phyloP scores from a whole-genome alignment of 2,888 invertebrate species.

The Caenorhabditis drosophilae region DNA sequence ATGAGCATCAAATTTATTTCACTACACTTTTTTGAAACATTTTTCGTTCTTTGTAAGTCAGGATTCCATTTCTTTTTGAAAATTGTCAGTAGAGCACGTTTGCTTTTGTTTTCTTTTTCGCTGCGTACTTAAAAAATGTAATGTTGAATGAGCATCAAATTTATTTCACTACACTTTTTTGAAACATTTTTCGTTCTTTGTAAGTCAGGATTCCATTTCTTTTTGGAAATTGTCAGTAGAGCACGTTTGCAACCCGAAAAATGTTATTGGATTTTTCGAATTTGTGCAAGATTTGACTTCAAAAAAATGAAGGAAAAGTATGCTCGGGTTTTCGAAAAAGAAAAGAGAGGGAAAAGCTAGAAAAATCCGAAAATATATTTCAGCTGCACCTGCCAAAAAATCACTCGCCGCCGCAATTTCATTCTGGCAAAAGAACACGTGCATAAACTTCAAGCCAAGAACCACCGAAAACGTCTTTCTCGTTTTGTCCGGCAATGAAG shows the following conservation, averaged over 20 bases:
- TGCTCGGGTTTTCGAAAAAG: no score
- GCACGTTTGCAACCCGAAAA: background rate
- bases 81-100: background rate
- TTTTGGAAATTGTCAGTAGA: background rate
- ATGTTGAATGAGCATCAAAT: no score
- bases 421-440: constrained; percentile 39
- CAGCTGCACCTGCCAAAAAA: constrained; percentile 16
- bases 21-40: no score
- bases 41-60: background rate
- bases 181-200: no score
- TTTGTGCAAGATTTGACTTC: no score
- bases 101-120: no score
- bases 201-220: background rate
- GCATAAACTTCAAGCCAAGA: constrained; percentile 27
- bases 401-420: constrained; percentile 26
- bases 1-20: no score
- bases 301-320: no score
- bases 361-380: constrained; percentile 9
- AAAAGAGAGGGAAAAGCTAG: background rate
- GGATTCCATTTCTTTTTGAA: no score
- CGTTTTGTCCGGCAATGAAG: constrained; percentile 30
- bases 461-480: constrained; percentile 24
- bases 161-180: no score
- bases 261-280: no score
- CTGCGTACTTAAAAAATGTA: no score